Evolutionary conservation across 2,888 invertebrate genomes (phyloP).

Genomic region (Campoplex nolae): DNA sequence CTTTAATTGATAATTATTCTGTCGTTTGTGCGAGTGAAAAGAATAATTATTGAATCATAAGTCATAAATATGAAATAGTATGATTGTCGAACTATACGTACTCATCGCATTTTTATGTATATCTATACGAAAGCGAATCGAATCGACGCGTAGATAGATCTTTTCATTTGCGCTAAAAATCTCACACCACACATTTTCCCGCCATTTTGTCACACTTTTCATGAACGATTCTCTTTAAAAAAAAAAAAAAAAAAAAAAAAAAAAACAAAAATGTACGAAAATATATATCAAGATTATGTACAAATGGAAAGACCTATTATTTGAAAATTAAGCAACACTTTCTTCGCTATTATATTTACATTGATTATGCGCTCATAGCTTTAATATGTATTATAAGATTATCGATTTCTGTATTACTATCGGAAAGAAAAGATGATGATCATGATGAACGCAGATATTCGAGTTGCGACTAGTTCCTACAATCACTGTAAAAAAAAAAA

Average conservation of each 20-base stretch:
- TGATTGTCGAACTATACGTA: constrained; percentile 63
- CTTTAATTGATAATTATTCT: constrained; percentile 19
- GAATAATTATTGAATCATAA: constrained; percentile 50
- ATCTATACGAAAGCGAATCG: constrained; percentile 29
- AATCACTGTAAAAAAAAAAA: constrained; percentile 55
- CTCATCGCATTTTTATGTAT: constrained; percentile 66
- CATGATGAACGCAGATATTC: constrained; percentile 20
- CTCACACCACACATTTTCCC: not conserved
- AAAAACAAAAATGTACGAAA: not conserved
- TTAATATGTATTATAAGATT: constrained; percentile 56
- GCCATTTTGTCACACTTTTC: not conserved
- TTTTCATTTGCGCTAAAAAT: constrained; percentile 4
- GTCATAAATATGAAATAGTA: constrained; percentile 34
- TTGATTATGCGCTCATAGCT: constrained; percentile 52
- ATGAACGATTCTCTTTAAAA: not conserved
- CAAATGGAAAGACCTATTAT: constrained; percentile 39
- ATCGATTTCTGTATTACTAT: constrained; percentile 55
- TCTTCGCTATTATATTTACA: constrained; percentile 49
- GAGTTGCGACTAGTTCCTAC: constrained; percentile 62
- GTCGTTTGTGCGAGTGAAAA: constrained; percentile 31
- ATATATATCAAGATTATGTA: not conserved
- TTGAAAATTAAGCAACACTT: constrained; percentile 27
- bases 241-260: too few species aligned
- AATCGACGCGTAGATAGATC: constrained; percentile 25
- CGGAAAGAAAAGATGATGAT: not conserved